These are phyloP conservation scores for Sminthurinus signatus DNA, from an alignment of 1,140 invertebrate species.

Conservation along the genomic window DNA sequence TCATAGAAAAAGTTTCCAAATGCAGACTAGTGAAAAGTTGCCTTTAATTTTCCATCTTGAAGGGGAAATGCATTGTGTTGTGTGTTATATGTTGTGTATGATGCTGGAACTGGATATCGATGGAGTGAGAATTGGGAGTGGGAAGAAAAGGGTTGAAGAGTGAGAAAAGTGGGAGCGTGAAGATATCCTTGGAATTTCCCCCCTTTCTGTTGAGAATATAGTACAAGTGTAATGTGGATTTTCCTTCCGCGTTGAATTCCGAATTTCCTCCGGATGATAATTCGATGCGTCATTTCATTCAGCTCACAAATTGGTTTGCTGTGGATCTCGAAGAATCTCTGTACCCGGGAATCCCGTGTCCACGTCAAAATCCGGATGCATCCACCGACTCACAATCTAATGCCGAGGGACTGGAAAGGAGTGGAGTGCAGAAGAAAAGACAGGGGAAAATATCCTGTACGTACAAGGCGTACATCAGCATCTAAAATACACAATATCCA, in stretches of 20 bases:
- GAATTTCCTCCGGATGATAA: conserved; percentile 32
- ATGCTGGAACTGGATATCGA: too few relatives aligned
- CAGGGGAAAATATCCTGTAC: too few relatives aligned
- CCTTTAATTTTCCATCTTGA: too few relatives aligned
- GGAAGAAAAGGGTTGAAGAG: too few relatives aligned
- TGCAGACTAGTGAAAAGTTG: too few relatives aligned
- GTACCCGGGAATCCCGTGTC: too few relatives aligned
- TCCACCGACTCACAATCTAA: neutral
- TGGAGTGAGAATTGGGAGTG: conserved; percentile 18
- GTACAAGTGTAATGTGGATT: conserved; percentile 10
- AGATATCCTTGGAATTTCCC: neutral
- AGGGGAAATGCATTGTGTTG: too few relatives aligned
- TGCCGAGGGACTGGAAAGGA: neutral
- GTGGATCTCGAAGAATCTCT: conserved; percentile 33
- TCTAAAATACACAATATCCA: too few relatives aligned
- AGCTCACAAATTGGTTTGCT: conserved; percentile 38
- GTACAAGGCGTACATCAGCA: too few relatives aligned
- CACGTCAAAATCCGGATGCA: neutral
- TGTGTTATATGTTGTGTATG: too few relatives aligned
- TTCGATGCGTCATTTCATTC: conserved; percentile 38
- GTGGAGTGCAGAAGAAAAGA: too few relatives aligned
- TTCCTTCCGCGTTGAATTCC: conserved; percentile 25
- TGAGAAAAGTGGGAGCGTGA: neutral
- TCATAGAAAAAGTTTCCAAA: too few relatives aligned
- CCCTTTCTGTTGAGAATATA: conserved; percentile 15